Conservation (phyloP, 1,140 invertebrate species). For the Aphelenchoides fujianensis region DNA sequence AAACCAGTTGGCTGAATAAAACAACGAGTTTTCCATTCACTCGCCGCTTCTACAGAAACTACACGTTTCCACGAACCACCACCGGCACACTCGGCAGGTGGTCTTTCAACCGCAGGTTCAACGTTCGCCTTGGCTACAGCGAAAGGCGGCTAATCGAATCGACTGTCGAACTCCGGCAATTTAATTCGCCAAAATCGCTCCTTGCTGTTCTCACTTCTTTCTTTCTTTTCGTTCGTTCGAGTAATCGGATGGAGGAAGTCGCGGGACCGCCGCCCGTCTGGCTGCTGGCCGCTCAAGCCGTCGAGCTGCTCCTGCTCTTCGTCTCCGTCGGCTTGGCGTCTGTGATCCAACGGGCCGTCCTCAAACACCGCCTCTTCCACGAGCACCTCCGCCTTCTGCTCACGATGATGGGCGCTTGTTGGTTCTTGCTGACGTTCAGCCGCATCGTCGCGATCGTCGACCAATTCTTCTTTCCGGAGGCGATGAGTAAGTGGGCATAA, state of each 20-base stretch:
- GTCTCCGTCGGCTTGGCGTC: background rate
- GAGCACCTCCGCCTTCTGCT: background rate
- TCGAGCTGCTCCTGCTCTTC: background rate
- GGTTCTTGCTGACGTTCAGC: background rate
- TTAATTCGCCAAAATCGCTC: no score
- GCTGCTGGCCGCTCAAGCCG: background rate
- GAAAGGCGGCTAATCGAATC: no score
- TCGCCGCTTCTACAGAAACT: no score
- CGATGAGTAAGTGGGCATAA: background rate
- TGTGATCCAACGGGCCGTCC: background rate
- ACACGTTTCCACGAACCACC: no score
- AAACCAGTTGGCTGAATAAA: no score
- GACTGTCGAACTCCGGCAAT: no score
- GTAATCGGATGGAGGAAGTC: background rate
- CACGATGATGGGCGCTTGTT: background rate
- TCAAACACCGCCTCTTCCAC: background rate
- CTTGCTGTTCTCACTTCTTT: no score
- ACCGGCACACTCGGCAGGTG: no score
- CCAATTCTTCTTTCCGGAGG: slow-evolving; percentile 2
- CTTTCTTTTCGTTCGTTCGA: no score
- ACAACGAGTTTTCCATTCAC: no score
- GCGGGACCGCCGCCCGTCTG: background rate
- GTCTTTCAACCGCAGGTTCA: no score
- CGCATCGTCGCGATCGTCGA: background rate
- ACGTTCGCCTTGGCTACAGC: no score